Conservation (phyloP, 2,888 invertebrate species). For the Ennomos quercinarius region DNA sequence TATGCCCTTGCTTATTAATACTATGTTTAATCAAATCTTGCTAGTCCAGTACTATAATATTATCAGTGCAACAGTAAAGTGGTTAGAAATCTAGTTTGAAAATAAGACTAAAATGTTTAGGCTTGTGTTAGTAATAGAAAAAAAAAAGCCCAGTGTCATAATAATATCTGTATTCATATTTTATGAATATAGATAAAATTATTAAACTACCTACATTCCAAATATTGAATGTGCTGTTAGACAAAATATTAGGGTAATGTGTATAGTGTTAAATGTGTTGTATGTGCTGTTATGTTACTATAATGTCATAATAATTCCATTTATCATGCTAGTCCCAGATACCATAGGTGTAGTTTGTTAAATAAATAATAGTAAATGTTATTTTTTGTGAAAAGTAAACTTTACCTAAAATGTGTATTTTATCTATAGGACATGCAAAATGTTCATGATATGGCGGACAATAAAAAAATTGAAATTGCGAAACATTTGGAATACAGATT, state of each 20-base stretch:
- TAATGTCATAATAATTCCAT: slow-evolving; percentile 31
- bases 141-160: slow-evolving; percentile 32
- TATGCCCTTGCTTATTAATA: slow-evolving; percentile 10
- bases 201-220: slow-evolving; percentile 41
- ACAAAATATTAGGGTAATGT: slow-evolving; percentile 15
- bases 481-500: slow-evolving; percentile 11
- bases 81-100: slow-evolving; percentile 10
- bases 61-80: neutral
- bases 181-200: slow-evolving; percentile 21
- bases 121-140: slow-evolving; percentile 16
- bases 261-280: slow-evolving; percentile 19
- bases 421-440: slow-evolving; percentile 30
- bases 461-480: slow-evolving; percentile 47
- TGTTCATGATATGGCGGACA: slow-evolving; percentile 53
- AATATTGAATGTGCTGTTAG: slow-evolving; percentile 35
- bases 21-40: slow-evolving; percentile 6
- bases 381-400: slow-evolving; percentile 30
- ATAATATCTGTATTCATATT: slow-evolving; percentile 32
- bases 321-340: slow-evolving; percentile 36
- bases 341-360: slow-evolving; percentile 25
- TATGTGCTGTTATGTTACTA: slow-evolving; percentile 28
- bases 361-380: slow-evolving; percentile 12
- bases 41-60: no score
- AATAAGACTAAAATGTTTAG: slow-evolving; percentile 19
- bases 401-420: slow-evolving; percentile 10